Evolutionary conservation across 2,113 vertebrate species (phyloP), one percentile per base, ranked within the genome.

Genomic region (Carassius gibelio): DNA sequence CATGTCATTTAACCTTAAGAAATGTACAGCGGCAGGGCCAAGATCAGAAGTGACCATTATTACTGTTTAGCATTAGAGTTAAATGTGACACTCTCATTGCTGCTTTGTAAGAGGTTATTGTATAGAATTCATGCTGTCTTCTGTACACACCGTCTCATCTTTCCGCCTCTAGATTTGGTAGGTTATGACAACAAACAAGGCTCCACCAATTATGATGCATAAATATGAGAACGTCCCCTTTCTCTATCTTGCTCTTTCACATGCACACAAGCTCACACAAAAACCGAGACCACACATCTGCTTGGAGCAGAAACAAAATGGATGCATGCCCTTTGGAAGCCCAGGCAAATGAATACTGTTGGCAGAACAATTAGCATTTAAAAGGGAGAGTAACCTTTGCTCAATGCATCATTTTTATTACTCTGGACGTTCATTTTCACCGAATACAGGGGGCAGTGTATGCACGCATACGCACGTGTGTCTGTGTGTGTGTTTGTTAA

Each of bases 311-410:
- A 93, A 94, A 94, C 91, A 91, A 92, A 95, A 95, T 85, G 86
- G 88, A 92, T 48, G n/a, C 57, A 26, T 96, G 93, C 93, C 94
- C 95, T 96, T 96, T 96, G 94, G 94, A 92, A 95, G 90, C 88
- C 87, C 91, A 89, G 92, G 92, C 91, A 94, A 96, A 96, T 95
- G 92, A 96, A 96, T 94, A 95, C 90, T 94, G 87, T 94, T 96
- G 95, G 95, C 93, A 95, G 94, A 96, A 95, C 93, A 96, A 96
- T 97, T 96, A 96, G 94, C 96, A 95, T 96, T 96, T 96, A 94
- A 93, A 95, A 95, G 93, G 94, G 90, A 93, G 90, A 91, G 91
- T 96, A 95, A 96, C 96, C 95, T 97, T 96, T 95, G 92, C 92
- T 94, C 92, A 93, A 92, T 93, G 91, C 91, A 94, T 95, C 93